Base-by-base conservation (phyloP, 2,797 vertebrate genomes). In the Buphagus erythrorhynchus region DNA sequence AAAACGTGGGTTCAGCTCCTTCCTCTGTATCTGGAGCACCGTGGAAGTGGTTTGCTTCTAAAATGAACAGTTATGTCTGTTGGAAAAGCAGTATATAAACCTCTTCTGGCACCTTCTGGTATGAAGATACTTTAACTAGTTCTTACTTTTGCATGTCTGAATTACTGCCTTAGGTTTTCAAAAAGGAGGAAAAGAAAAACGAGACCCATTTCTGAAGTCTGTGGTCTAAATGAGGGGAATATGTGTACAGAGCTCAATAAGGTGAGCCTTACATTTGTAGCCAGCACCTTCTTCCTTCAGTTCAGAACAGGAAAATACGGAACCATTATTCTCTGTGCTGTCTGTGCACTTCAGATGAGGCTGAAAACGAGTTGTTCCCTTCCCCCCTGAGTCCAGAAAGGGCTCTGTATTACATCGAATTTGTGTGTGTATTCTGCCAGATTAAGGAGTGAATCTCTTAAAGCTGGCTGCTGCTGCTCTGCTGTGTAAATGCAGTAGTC, bases 401-500 rank as follows among this genome's bases (percentile, higher is more conserved):
- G 11, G 18, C 55, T 73, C 46, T 84, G 58, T 36, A 6, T n/a
- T 33, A 42, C 10, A 13, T 5, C 0, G 0, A 31, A 42, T 83
- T 35, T 88, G 16, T 21, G 11, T 73, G 43, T 48, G 20, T 66
- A 13, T 80, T 62, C 54, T 93, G 54, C 31, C 18, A 14, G 31
- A 15, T 66, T 58, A 69, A 20, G 63, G 67, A 42, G 54, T 46
- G 57, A 49, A 12, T 52, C 52, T 77, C 68, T n/a, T 36, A 16
- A 43, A 75, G 28, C 36, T 57, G 58, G 58, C 71, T 90, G 5
- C 65, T 90, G 89, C 58, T 94, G n/a, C 68, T 83, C n/a, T 75
- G 67, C 52, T 83, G 57, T 80, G 78, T 69, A 78, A 93, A 72
- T 2, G 5, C 71, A 57, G 55, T 45, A 81, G 86, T 69, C 28